Percentiles rank a stretch among this genome's conserved stretches.
Evolutionary conservation across 1,140 invertebrate genomes (phyloP).

Genomic region (Drosophila sulfurigaster): DNA sequence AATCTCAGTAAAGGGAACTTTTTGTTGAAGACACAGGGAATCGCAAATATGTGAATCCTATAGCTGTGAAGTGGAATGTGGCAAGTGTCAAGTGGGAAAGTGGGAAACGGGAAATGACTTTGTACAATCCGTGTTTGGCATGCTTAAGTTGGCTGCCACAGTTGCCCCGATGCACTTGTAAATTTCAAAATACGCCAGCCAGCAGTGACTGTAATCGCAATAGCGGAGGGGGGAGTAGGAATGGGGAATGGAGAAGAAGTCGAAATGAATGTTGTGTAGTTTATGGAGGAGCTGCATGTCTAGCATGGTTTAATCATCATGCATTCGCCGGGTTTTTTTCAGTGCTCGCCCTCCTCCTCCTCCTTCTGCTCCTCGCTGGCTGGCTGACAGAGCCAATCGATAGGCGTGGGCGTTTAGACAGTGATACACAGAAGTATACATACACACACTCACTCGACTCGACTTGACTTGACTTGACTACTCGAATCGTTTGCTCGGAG

Average conservation of each 20-base stretch:
- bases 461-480: not conserved
- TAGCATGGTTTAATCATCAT: constrained; percentile 72
- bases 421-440: constrained; percentile 22
- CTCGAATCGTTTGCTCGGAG: not conserved
- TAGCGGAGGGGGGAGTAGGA: not conserved
- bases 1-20: too few species aligned
- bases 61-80: not conserved
- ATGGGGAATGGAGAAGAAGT: not conserved
- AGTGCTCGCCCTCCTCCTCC: too few species aligned
- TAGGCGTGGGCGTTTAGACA: constrained; percentile 42
- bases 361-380: too few species aligned
- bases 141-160: constrained; percentile 19
- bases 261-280: constrained; percentile 38
- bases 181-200: constrained; percentile 50
- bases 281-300: constrained; percentile 69
- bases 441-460: constrained; percentile 4
- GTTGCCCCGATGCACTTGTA: constrained; percentile 41
- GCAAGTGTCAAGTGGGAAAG: not conserved
- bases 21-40: not conserved
- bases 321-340: constrained; percentile 9
- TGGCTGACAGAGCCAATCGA: constrained; percentile 50
- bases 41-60: not conserved
- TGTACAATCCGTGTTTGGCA: constrained; percentile 13
- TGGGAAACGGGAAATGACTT: constrained; percentile 11
- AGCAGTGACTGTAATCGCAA: not conserved